Percentiles rank a stretch among this genome's conserved stretches.
These are phyloP conservation scores for Agrotis segetum DNA, from an alignment of 2,888 invertebrate species.

Conservation along the genomic window DNA sequence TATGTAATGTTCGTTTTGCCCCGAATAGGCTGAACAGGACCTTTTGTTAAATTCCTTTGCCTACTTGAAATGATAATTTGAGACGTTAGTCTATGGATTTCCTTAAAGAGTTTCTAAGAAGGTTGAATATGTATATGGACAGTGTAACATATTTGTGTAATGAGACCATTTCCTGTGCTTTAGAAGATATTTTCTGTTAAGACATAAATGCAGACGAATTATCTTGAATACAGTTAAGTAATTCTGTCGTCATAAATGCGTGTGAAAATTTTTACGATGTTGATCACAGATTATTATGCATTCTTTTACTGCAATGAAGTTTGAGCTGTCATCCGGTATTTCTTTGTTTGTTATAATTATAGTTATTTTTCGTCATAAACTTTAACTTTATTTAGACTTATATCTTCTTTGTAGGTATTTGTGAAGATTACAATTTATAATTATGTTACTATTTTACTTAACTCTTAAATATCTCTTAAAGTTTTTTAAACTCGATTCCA, in stretches of 20 bases:
- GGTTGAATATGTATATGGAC: slow-evolving; percentile 51
- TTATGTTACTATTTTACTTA: no score
- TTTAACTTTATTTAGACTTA: background rate
- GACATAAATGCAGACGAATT: slow-evolving; percentile 29
- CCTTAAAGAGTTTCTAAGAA: slow-evolving; percentile 47
- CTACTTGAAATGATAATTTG: slow-evolving; percentile 53
- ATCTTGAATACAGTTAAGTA: slow-evolving; percentile 35
- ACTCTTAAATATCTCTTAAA: no score
- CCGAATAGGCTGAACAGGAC: slow-evolving; percentile 55
- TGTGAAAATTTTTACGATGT: slow-evolving; percentile 31
- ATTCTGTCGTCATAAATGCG: slow-evolving; percentile 8
- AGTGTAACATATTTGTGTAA: slow-evolving; percentile 46
- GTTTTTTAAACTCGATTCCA: no score
- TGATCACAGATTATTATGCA: slow-evolving; percentile 25
- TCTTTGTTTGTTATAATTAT: background rate
- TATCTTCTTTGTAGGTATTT: no score
- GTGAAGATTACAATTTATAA: no score
- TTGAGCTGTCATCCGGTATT: slow-evolving; percentile 6
- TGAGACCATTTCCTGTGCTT: slow-evolving; percentile 47
- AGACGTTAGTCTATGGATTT: slow-evolving; percentile 47
- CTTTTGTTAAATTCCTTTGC: slow-evolving; percentile 60
- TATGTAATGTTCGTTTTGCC: slow-evolving; percentile 54
- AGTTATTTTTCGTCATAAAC: no score
- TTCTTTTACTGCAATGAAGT: slow-evolving; percentile 10
- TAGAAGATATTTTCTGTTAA: slow-evolving; percentile 42